Conservation (phyloP, 1,140 invertebrate genomes). For the Conus ventricosus region DNA sequence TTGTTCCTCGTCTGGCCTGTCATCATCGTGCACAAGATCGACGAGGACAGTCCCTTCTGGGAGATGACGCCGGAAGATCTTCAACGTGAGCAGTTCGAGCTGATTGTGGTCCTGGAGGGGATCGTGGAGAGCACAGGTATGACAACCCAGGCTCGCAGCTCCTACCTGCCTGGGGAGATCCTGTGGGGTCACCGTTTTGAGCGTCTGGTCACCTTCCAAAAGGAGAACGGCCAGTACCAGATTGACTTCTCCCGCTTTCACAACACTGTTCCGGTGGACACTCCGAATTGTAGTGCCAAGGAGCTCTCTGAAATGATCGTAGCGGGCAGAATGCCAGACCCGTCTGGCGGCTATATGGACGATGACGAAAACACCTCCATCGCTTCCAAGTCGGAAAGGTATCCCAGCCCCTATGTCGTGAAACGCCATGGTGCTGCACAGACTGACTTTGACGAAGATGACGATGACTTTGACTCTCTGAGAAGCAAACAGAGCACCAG, state of each 20-base stretch:
- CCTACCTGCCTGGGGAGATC: conserved; percentile 77
- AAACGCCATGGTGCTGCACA: conserved; percentile 68
- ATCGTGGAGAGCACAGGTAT: conserved; percentile 75
- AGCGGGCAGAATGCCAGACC: conserved; percentile 56
- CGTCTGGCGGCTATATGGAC: conserved; percentile 53
- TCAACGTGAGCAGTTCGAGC: conserved; percentile 92
- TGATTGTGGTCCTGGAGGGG: conserved; percentile 96
- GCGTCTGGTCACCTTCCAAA: conserved; percentile 90
- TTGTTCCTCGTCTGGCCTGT: conserved; percentile 97
- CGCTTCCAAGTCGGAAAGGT: conserved; percentile 55
- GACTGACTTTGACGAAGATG: conserved; percentile 65
- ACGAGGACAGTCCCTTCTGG: conserved; percentile 90
- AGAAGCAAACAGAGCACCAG: conserved; percentile 64
- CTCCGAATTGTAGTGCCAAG: conserved; percentile 91
- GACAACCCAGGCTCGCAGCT: conserved; percentile 76
- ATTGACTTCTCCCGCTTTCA: conserved; percentile 97
- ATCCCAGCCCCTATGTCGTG: conserved; percentile 64
- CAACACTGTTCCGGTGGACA: conserved; percentile 91
- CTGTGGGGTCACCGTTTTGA: conserved; percentile 77
- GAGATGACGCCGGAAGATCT: conserved; percentile 86
- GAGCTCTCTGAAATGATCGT: conserved; percentile 73
- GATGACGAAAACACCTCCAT: conserved; percentile 63
- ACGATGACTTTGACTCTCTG: conserved; percentile 60
- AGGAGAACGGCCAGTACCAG: conserved; percentile 92
- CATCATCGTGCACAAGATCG: conserved; percentile 86